A percentile compares a stretch with the other conserved stretches of the same genome.
Evolutionary conservation across 2,797 vertebrate genomes (phyloP).

Genomic region (Parauchenoglanis punctatus): DNA sequence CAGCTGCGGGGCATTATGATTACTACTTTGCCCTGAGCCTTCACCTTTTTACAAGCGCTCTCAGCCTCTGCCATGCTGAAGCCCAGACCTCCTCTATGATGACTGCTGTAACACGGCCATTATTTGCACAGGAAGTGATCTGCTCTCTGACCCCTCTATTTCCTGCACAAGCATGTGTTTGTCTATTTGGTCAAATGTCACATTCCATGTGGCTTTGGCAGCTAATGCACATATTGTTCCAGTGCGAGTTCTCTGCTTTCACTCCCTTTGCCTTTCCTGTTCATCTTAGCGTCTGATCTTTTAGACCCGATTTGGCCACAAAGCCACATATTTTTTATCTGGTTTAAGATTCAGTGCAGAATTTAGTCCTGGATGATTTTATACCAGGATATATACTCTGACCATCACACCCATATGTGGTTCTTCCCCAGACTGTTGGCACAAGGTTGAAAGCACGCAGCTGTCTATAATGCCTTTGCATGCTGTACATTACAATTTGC

Average conservation of each 20-base stretch:
- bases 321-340: neutral
- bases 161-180: conserved; percentile 48
- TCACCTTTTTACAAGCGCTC: neutral
- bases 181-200: conserved; percentile 53
- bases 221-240: conserved; percentile 9
- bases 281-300: neutral
- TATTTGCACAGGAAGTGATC: conserved; percentile 54
- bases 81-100: neutral
- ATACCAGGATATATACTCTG: neutral
- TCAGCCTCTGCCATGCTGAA: neutral
- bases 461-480: neutral
- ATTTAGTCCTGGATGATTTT: neutral
- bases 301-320: neutral
- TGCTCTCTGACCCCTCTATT: conserved; percentile 43
- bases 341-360: neutral
- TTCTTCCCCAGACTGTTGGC: neutral
- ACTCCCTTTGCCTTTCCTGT: conserved; percentile 10
- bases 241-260: conserved; percentile 27
- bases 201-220: conserved; percentile 47
- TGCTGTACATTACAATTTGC: neutral
- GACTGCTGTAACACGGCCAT: conserved; percentile 20
- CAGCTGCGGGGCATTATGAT: neutral
- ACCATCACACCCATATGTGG: neutral
- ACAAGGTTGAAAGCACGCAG: too few species aligned
- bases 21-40: neutral